A percentile compares a stretch with the other conserved stretches of the same genome.
Conservation (phyloP, 2,888 invertebrate species). For the Lasius platythorax region DNA sequence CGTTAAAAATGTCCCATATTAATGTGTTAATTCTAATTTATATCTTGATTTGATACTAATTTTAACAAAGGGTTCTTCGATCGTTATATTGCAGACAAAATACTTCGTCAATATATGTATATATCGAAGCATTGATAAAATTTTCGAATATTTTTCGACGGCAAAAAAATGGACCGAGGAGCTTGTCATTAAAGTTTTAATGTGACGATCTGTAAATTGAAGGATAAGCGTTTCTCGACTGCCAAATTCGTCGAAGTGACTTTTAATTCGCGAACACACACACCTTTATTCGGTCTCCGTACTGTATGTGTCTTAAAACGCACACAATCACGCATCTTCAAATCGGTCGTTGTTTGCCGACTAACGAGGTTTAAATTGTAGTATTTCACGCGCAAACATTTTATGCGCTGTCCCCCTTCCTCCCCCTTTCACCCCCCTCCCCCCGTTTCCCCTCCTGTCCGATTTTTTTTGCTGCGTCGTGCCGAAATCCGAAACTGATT, state of each 20-base stretch:
- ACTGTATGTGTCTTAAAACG: not conserved
- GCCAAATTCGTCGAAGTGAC: not conserved
- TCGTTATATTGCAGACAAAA: not conserved
- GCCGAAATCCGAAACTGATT: conserved; percentile 44
- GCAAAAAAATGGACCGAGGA: too few relatives aligned
- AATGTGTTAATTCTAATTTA: not conserved
- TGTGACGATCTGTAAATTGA: not conserved
- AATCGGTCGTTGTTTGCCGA: conserved; percentile 17
- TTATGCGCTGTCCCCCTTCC: not conserved
- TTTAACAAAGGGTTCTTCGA: not conserved
- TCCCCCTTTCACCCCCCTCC: not conserved
- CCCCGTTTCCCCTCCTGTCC: not conserved
- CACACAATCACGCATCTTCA: not conserved
- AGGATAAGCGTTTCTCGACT: not conserved
- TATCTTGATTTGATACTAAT: not conserved
- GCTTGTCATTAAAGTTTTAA: not conserved
- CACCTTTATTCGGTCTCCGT: too few relatives aligned
- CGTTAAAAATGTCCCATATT: too few relatives aligned
- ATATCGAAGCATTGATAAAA: too few relatives aligned
- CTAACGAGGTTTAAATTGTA: conserved; percentile 36
- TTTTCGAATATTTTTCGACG: not conserved
- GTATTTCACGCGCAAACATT: not conserved
- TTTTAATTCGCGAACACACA: not conserved
- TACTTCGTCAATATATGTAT: not conserved
- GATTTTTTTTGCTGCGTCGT: conserved; percentile 21